A percentile compares a stretch with the other conserved stretches of the same genome.
phyloP scores from a whole-genome alignment of 2,113 vertebrate species.

The Pollachius pollachius region DNA sequence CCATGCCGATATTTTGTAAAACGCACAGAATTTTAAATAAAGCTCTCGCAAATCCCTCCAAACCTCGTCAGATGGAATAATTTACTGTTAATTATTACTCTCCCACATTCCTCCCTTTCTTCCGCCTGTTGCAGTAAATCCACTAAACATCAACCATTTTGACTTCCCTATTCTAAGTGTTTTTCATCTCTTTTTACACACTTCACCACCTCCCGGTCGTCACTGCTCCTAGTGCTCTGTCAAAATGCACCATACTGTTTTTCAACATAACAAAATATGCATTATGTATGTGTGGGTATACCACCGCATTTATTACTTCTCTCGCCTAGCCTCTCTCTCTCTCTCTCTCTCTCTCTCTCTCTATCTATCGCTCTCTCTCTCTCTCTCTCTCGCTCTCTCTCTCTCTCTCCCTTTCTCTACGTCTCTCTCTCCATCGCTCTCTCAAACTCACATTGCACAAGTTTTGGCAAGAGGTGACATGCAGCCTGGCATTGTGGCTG shows the following conservation, averaged over 20 bases:
- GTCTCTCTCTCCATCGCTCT: conserved; percentile 28
- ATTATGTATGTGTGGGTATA: conserved; percentile 44
- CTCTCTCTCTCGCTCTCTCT: conserved; percentile 1
- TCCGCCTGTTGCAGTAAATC: conserved; percentile 51
- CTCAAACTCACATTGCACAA: conserved; percentile 12
- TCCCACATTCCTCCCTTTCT: conserved; percentile 44
- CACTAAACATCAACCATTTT: conserved; percentile 44
- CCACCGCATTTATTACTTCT: background rate
- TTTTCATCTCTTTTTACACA: conserved; percentile 18
- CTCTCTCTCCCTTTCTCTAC: background rate
- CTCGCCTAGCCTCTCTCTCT: background rate
- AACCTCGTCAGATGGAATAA: conserved; percentile 65
- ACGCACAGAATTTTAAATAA: conserved; percentile 62
- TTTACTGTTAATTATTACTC: conserved; percentile 66
- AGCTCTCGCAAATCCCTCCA: conserved; percentile 65
- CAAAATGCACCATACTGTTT: conserved; percentile 35
- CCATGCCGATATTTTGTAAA: conserved; percentile 54
- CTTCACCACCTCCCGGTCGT: conserved; percentile 39
- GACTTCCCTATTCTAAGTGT: conserved; percentile 21
- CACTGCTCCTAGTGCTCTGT: conserved; percentile 24
- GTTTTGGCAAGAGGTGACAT: conserved; percentile 49
- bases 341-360: background rate
- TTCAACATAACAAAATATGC: conserved; percentile 52
- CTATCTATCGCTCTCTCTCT: background rate
- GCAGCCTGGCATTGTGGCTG: conserved; percentile 46